These are phyloP conservation scores for Acanthurus lineatus DNA, from an alignment of 2,797 vertebrate genomes.

Conservation along the genomic window DNA sequence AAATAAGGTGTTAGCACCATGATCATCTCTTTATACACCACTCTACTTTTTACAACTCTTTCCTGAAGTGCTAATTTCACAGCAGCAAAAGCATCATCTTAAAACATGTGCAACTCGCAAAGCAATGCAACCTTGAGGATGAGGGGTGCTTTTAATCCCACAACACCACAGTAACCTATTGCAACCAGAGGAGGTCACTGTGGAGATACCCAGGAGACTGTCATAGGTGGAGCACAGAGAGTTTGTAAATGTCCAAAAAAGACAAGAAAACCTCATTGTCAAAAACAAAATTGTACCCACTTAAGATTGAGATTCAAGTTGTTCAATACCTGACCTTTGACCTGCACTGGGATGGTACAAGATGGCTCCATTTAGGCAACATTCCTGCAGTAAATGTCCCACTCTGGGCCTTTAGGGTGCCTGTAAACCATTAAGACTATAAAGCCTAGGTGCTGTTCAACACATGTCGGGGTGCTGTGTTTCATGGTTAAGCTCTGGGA, in stretches of 20 bases:
- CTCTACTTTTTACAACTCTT: slow-evolving; percentile 2
- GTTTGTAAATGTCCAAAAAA: slow-evolving; percentile 16
- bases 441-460: slow-evolving; percentile 77
- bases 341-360: slow-evolving; percentile 16
- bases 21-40: slow-evolving; percentile 12
- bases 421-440: slow-evolving; percentile 75
- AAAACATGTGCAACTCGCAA: not conserved
- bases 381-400: slow-evolving; percentile 51
- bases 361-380: slow-evolving; percentile 44
- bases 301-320: slow-evolving; percentile 26
- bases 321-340: slow-evolving; percentile 48
- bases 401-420: slow-evolving; percentile 41
- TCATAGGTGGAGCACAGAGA: slow-evolving; percentile 11
- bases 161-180: slow-evolving; percentile 63
- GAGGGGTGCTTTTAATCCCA: slow-evolving; percentile 32
- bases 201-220: slow-evolving; percentile 74
- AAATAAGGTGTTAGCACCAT: slow-evolving; percentile 2
- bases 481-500: slow-evolving; percentile 79
- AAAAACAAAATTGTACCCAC: slow-evolving; percentile 22
- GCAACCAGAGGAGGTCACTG: slow-evolving; percentile 84
- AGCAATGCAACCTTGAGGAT: slow-evolving; percentile 40
- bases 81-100: slow-evolving; percentile 9
- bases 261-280: slow-evolving; percentile 22
- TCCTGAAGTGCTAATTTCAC: slow-evolving; percentile 2
- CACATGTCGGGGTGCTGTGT: slow-evolving; percentile 78